Evolutionary conservation across 2,113 vertebrate genomes (phyloP), one percentile per base, ranked within the genome.

Genomic region (Acanthisitta chloris): DNA sequence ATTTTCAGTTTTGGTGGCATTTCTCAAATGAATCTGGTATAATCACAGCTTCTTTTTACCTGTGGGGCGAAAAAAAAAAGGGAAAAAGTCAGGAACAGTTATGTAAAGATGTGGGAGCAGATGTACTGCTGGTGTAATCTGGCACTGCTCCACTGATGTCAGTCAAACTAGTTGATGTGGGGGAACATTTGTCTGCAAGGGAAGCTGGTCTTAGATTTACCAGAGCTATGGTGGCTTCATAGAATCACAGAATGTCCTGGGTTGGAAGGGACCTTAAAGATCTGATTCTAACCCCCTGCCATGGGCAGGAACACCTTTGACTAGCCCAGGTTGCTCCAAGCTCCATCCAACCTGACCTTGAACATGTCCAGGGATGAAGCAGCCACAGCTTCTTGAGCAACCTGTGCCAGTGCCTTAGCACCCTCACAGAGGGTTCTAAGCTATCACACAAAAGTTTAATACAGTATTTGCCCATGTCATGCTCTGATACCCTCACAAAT

Each of bases 51-150:
- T 76, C 61, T 88, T 94, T 87, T 76, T 58, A 92, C 90, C 85
- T 82, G 38, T 38, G 18, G 9, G 34, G 49, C n/a, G 11, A 49
- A 55, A 62, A 28, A 58, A 40, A 46, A 14, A 19, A 5, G 5
- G 5, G 6, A 17, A 38, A 54, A 84, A 86, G 36, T 42, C 66
- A 89, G 67, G 74, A 96, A 94, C 58, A 70, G 81, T 95, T 94
- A 93, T 59, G 48, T 93, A 93, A 97, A 93, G 86, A 93, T 94
- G 94, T 93, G 86, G 90, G 92, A 93, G 88, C 92, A 96, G 88
- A 92, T 95, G 82, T 74, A 93, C 82, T 93, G 72, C 85, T 95
- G 72, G 65, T 86, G 65, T 81, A 94, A 95, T 48, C 14, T 92
- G 82, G 92, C 94, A 76, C n/a, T 59, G 55, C 48, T 96, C 65